Conservation (phyloP, 2,113 vertebrate species). For the Rhegmatorhina hoffmannsi region DNA sequence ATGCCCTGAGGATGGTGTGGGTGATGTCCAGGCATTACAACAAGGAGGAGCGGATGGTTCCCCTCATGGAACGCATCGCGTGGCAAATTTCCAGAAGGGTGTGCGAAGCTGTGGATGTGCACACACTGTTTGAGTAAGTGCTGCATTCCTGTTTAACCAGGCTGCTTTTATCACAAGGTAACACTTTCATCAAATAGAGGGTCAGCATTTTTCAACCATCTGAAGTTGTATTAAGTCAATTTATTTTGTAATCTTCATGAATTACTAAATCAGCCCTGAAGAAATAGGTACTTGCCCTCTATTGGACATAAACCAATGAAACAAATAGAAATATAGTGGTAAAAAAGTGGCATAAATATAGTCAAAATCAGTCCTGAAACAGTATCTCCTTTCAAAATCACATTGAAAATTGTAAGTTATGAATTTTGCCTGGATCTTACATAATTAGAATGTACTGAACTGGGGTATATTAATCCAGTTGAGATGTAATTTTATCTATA, state of each 20-base stretch:
- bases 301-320: neutral
- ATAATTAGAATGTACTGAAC: neutral
- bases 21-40: slow-evolving; percentile 89
- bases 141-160: neutral
- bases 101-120: slow-evolving; percentile 76
- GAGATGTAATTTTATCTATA: fast-evolving
- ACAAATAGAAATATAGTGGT: neutral
- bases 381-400: neutral
- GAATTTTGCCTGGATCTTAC: neutral
- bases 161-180: neutral
- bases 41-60: slow-evolving; percentile 85
- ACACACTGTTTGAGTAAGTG: slow-evolving; percentile 83
- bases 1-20: slow-evolving; percentile 86
- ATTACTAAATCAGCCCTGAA: neutral
- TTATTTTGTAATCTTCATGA: neutral
- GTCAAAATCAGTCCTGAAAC: neutral
- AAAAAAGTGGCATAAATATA: neutral
- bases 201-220: neutral
- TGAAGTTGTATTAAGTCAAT: neutral
- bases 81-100: slow-evolving; percentile 88
- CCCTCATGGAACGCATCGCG: slow-evolving; percentile 89
- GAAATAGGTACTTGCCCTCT: neutral
- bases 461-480: neutral
- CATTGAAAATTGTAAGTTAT: neutral
- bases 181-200: neutral